These are phyloP conservation scores for Caenorhabditis wallacei DNA, from an alignment of 2,888 invertebrate genomes.

Conservation along the genomic window DNA sequence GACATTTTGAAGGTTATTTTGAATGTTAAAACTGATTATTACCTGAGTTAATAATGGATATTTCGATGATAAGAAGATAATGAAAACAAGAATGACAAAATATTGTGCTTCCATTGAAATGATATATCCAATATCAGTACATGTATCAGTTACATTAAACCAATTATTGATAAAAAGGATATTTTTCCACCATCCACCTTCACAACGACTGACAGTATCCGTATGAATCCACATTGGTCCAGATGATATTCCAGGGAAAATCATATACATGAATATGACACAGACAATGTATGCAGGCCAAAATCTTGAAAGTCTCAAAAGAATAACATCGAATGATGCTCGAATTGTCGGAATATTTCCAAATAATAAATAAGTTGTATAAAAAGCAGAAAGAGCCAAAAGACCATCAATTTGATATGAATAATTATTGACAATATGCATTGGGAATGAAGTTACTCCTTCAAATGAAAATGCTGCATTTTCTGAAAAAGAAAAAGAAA, in stretches of 20 bases:
- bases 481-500: constrained; percentile 3
- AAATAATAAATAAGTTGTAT: constrained; percentile 73
- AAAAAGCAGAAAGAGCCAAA: constrained; percentile 78
- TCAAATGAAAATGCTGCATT: constrained; percentile 77
- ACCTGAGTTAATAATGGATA: constrained; percentile 56
- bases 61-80: constrained; percentile 68
- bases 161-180: constrained; percentile 83
- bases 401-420: constrained; percentile 73
- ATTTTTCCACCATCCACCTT: constrained; percentile 81
- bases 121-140: constrained; percentile 80
- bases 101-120: constrained; percentile 81
- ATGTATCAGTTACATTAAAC: constrained; percentile 78
- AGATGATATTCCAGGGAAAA: constrained; percentile 77
- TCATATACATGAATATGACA: constrained; percentile 75
- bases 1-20: background rate
- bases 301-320: constrained; percentile 73
- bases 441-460: constrained; percentile 65
- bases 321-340: constrained; percentile 54
- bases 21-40: background rate
- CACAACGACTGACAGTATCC: constrained; percentile 77
- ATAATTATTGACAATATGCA: constrained; percentile 80
- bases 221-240: constrained; percentile 83
- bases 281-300: constrained; percentile 80
- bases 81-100: constrained; percentile 71
- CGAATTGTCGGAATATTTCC: constrained; percentile 51